phyloP scores from a whole-genome alignment of 2,113 vertebrate genomes.

The Nyctereutes procyonoides region DNA sequence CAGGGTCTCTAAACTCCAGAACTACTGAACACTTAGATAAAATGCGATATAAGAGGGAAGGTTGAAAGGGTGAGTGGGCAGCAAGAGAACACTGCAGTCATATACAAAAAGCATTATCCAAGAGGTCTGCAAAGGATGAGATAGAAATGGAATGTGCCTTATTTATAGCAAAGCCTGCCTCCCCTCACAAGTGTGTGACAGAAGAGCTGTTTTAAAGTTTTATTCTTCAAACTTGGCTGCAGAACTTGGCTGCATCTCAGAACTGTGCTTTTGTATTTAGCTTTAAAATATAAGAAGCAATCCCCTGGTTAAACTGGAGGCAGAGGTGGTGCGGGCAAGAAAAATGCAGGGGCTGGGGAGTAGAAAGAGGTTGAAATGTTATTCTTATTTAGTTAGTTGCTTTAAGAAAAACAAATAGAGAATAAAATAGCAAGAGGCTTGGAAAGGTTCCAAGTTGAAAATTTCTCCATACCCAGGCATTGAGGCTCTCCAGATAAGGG shows the following conservation, averaged over 20 bases:
- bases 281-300: slow-evolving; percentile 76
- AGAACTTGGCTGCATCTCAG: slow-evolving; percentile 76
- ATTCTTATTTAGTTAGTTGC: slow-evolving; percentile 70
- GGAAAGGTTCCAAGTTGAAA: slow-evolving; percentile 68
- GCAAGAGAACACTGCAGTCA: slow-evolving; percentile 60
- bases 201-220: slow-evolving; percentile 83
- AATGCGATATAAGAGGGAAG: background rate
- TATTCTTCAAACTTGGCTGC: slow-evolving; percentile 78
- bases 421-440: slow-evolving; percentile 71
- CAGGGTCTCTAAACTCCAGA: background rate
- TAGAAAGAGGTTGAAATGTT: slow-evolving; percentile 63
- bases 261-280: slow-evolving; percentile 79
- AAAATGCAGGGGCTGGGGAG: slow-evolving; percentile 48
- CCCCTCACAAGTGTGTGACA: slow-evolving; percentile 81
- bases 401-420: slow-evolving; percentile 79
- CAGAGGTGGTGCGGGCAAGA: slow-evolving; percentile 57
- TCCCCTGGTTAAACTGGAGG: slow-evolving; percentile 70
- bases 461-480: slow-evolving; percentile 57
- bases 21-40: background rate
- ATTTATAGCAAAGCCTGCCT: slow-evolving; percentile 82
- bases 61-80: slow-evolving; percentile 71
- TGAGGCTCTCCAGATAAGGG: background rate
- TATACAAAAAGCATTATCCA: slow-evolving; percentile 51
- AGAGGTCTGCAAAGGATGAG: slow-evolving; percentile 71
- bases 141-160: slow-evolving; percentile 81